These are phyloP conservation scores for Ailuropoda melanoleuca DNA, from an alignment of 2,113 vertebrate genomes.

Conservation along the genomic window DNA sequence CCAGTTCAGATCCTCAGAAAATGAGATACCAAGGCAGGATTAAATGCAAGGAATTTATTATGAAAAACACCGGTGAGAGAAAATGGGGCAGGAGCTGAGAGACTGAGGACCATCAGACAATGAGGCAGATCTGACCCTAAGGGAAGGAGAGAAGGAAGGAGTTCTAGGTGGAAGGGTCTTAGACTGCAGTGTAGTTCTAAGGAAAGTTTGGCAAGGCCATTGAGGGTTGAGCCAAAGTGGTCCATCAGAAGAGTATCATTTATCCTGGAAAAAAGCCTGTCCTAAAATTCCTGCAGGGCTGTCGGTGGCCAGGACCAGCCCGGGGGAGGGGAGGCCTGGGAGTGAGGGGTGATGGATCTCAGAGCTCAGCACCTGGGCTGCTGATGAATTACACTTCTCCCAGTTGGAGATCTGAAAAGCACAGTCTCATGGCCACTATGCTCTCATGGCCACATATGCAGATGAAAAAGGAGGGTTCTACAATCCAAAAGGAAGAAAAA, in stretches of 20 bases:
- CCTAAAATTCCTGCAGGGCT: background rate
- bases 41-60: background rate
- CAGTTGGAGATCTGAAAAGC: background rate
- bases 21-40: background rate
- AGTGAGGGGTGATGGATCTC: background rate
- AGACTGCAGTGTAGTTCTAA: background rate
- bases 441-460: background rate
- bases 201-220: background rate
- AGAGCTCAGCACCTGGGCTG: background rate
- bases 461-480: background rate
- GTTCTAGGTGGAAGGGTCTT: background rate
- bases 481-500: background rate
- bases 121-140: background rate
- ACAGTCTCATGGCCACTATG: background rate
- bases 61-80: background rate
- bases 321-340: background rate
- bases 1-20: constrained; percentile 6
- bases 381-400: background rate
- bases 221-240: background rate
- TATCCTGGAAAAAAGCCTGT: background rate
- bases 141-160: background rate
- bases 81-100: background rate
- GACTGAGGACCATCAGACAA: background rate
- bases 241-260: background rate
- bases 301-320: background rate